phyloP scores from a whole-genome alignment of 2,888 invertebrate species.

The Tenthredo notha region DNA sequence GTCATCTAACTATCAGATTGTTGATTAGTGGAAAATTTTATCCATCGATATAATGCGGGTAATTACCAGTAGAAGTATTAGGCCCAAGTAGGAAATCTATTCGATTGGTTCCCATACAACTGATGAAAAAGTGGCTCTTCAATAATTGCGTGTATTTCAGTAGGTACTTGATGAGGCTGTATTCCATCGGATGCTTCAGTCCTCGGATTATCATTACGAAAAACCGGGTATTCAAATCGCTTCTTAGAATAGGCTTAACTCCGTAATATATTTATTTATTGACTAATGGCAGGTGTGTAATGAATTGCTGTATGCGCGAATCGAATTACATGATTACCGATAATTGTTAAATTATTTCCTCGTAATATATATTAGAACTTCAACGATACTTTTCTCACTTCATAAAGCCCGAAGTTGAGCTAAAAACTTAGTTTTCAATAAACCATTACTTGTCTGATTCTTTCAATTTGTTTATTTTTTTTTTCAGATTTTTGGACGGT shows the following conservation, averaged over 20 bases:
- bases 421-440: neutral
- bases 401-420: neutral
- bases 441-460: neutral
- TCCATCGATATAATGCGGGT: neutral
- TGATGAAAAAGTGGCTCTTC: neutral
- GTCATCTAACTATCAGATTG: neutral
- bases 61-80: neutral
- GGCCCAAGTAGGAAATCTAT: neutral
- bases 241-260: neutral
- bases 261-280: neutral
- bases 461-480: neutral
- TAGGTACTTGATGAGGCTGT: neutral
- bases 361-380: neutral
- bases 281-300: neutral
- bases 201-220: slow-evolving; percentile 6
- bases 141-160: neutral
- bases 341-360: neutral
- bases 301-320: neutral
- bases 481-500: neutral
- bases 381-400: neutral
- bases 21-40: neutral
- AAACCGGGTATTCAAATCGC: slow-evolving; percentile 1
- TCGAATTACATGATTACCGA: neutral
- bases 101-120: neutral
- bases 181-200: neutral